Percentiles rank a stretch among this genome's conserved stretches.
phyloP scores from a whole-genome alignment of 2,113 vertebrate genomes.

The Xiphias gladius region DNA sequence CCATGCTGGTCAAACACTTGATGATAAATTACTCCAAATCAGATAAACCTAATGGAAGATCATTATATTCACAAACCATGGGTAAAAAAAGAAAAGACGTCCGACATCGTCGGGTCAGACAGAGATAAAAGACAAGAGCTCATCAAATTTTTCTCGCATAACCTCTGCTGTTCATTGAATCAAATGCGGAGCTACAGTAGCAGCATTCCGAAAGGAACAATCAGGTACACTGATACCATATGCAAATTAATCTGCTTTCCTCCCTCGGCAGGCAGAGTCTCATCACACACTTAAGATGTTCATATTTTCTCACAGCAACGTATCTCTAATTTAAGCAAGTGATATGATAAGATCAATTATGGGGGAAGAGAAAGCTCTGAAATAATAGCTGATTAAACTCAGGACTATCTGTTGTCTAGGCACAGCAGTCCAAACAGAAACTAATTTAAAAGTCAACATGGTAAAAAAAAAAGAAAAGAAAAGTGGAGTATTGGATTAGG shows the following conservation, averaged over 20 bases:
- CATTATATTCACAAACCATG: constrained; percentile 21
- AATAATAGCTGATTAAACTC: constrained; percentile 27
- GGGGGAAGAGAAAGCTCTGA: constrained; percentile 33
- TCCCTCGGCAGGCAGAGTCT: constrained; percentile 35
- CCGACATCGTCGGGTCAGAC: constrained; percentile 29
- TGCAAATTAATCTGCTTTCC: constrained; percentile 56
- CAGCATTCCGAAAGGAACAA: constrained; percentile 40
- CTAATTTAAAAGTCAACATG: constrained; percentile 29
- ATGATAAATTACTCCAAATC: constrained; percentile 56
- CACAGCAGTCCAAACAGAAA: constrained; percentile 30
- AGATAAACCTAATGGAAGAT: constrained; percentile 58
- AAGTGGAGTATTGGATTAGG: background rate
- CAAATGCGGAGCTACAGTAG: constrained; percentile 46
- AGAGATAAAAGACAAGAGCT: constrained; percentile 37
- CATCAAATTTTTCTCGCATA: constrained; percentile 32
- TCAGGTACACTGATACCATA: constrained; percentile 61
- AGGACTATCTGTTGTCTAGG: constrained; percentile 15
- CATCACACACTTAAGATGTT: constrained; percentile 59
- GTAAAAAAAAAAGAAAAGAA: background rate
- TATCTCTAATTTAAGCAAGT: constrained; percentile 63
- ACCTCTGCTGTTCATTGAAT: constrained; percentile 55
- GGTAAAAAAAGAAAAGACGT: constrained; percentile 13
- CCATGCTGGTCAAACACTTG: constrained; percentile 40
- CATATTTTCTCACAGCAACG: constrained; percentile 54
- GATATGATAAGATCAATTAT: constrained; percentile 58